Base-by-base conservation (phyloP, 2,888 invertebrate species). In the Synergus itoensis region DNA sequence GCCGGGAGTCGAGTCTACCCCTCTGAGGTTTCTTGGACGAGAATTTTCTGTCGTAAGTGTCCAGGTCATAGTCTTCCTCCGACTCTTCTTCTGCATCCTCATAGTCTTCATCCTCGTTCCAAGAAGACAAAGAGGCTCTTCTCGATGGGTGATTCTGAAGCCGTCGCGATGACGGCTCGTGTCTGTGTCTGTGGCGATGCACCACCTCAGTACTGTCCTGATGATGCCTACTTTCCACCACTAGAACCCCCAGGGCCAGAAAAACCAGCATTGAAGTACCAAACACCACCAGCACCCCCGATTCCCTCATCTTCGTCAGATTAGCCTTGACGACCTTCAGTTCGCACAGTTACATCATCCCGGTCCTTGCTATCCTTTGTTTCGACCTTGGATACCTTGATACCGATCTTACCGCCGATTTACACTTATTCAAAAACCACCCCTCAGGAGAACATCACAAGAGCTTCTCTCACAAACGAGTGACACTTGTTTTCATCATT, bases 181-280 rank as follows among this genome's bases (percentile, higher is more conserved):
- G 91, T 63, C 89, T 86, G 82, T 91, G 92, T 63, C 90, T 87
- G 77, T 90, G 90, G 43, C 89, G 87, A 81, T 91, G 90, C 40
- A 86, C 85, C n/a, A 83, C 53, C 78, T 77, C 81, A 43, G 60
- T 78, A n/a, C 65, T 79, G 48, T 85, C 84, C 57, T 86, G 88
- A 78, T 79, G 84, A 76, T 84, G 85, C 79, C 86, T 48, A 77
- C 78, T 79, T 82, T 77, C 76, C 69, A 80, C 69, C 14, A 73
- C 14, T 7, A 53, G 21, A 28, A 53, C n/a, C 16, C 69, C 82
- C 82, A 83, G 80, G 81, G 76, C 77, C 60, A 86, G 79, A 64
- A 83, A 82, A 40, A 86, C 65, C 77, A 88, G 80, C 64, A 86
- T 79, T 62, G 83, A 28, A 28, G 78, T 81, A 89, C 79, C 81